Evolutionary conservation across 1,140 invertebrate genomes (phyloP), one percentile per base, ranked within the genome.

Genomic region (Halesus radiatus): DNA sequence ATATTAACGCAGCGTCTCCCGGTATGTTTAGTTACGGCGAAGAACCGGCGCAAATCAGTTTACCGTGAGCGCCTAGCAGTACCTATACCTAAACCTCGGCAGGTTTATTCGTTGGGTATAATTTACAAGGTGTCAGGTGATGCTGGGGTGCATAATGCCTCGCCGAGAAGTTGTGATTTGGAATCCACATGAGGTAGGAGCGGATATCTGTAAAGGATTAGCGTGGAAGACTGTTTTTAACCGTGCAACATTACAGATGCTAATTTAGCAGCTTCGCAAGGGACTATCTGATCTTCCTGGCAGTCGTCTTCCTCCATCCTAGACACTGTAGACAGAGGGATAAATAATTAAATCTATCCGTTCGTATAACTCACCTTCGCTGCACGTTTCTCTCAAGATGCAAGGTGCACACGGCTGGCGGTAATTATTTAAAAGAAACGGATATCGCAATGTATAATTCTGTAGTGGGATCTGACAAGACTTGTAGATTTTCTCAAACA

Each of bases 81-180:
- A 64, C n/a, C 3, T 54, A 6, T 20, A 64, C 60, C 64, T 37
- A 37, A 66, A 37, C n/a, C 32, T 37, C 29, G 56, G 37, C 8
- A 13, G 29, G 26, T 76, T 76, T 60, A 76, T 76, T 76, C 32
- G 73, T 60, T 10, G 37, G 10, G 10, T 15, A 45, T 76, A 58
- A 76, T 60, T 76, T 62, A 60, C 20, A 76, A 58, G n/a, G 29
- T 50, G 73, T 76, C 73, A 76, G 56, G 20, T 50, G 72, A 53
- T 56, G 15, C 50, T 23, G 72, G 26, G 73, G 73, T 45, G 73
- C 73, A 60, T 76, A 76, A 32, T 76, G 73, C 26, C 15, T 20
- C 37, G 58, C 45, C 37, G 75, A 64, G 56, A 22, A 76, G 75
- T 66, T 77, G 75, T 77, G 75, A 77, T 77, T 77, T 29, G 75